Base-by-base conservation (phyloP, 2,797 vertebrate species). In the Periophthalmus magnuspinnatus region DNA sequence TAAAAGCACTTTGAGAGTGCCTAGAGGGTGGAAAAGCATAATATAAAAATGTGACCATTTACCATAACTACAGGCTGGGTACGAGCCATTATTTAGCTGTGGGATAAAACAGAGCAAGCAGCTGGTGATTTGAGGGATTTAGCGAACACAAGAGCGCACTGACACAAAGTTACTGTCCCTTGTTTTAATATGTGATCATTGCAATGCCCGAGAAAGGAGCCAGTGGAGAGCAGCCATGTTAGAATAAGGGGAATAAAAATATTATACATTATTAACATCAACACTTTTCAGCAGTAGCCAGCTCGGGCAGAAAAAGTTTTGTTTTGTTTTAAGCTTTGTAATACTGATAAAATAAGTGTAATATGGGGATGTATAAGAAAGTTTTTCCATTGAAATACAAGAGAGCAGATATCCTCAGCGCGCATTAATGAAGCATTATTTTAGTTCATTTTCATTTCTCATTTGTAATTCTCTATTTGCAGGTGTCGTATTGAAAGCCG, bases 71-170 rank as follows among this genome's bases (percentile, higher is more conserved):
- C 83, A 86, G 76, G 76, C 82, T 56, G 81, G 83, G 84, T 81
- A 83, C 81, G 75, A 85, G 67, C 69, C 76, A 74, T 84, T 86
- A 86, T 89, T 86, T 84, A 82, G 84, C 68, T 61, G 76, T 67
- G 83, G 71, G 84, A 90, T 87, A 81, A 88, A 87, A 84, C 75
- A 36, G 41, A 63, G 72, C 68, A 75, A 82, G 79, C 85, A 86
- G 81, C 82, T 86, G 84, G 76, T 76, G 68, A 86, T 79, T 85
- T 81, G 78, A 74, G 72, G 76, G 76, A 78, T 84, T 87, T 82
- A 84, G 64, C 5, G 48, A 84, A 81, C 74, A 70, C 56, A 36
- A 63, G 67, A 79, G 71, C n/a, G 3, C 73, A 71, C 69, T 34
- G 64, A 77, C 69, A 72, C 55, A 57, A 81, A 79, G 71, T 78